Base-by-base conservation (phyloP, 2,888 invertebrate species). In the Erynnis tages region DNA sequence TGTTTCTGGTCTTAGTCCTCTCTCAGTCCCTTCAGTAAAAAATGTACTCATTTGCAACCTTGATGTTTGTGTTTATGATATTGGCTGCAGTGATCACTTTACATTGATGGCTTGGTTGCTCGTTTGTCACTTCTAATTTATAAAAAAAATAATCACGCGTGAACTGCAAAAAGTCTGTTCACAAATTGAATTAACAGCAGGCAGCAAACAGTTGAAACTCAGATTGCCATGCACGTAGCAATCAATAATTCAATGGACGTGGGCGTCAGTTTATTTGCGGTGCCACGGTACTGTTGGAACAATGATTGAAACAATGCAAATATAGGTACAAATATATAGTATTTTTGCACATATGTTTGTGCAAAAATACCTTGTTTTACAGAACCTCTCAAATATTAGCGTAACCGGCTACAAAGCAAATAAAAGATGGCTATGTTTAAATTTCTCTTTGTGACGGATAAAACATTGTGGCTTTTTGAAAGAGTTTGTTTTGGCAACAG, bases 391-490 rank as follows among this genome's bases (percentile, higher is more conserved):
- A 41, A 49, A 41, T 40, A 40, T 40, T 40, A 13, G 21, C 21
- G 14, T 30, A 30, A 48, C 40, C 32, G 32, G 32, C 41, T 49
- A 23, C 40, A 41, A 32, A 49, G 34, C 25, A 34, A 49, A 49
- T 49, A 41, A 49, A 49, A 49, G 41, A 16, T 25, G 1, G 49
- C 34, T 16, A 11, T 34, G 34, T 41, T 41, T 49, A 41, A 49
- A 49, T 49, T 49, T 41, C 25, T 41, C 49, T 17, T 41, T 34
- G 49, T 34, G 41, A 34, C 41, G 41, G 25, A 19, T 49, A 25
- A 14, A 40, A 14, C 41, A 41, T 49, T 49, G 5, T 25, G 17
- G 48, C 34, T 16, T 34, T 49, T 38, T 41, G 41, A 32, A 41
- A 23, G 29, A 40, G 49, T 27, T 34, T 49, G 48, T 29, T 47